Base-by-base conservation (phyloP, 2,888 invertebrate genomes). In the Neuroscelio doddi region DNA sequence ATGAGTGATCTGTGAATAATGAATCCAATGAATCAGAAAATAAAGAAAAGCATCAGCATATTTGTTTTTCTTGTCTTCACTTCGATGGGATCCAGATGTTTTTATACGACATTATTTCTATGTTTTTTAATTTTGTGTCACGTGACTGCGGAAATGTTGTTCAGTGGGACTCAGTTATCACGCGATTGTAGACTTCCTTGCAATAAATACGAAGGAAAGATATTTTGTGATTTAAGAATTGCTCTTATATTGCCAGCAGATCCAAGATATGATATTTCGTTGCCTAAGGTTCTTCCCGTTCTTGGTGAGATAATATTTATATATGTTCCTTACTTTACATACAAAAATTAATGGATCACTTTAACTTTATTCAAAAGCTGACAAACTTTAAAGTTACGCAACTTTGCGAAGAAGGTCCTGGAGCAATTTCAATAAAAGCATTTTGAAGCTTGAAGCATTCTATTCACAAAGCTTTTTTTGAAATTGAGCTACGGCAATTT, bases 161-260 rank as follows among this genome's bases (percentile, higher is more conserved):
- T 83, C 52, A 78, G 82, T 12, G 80, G 79, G 56, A 71, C 79
- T 7, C 71, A 78, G 47, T 49, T 80, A 49, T 69, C 70, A 2
- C 76, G 82, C 10, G 75, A 77, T 15, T 89, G 89, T 73, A 87
- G 88, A 69, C 80, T 84, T 38, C 71, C 88, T 29, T 89, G 89
- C 70, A 85, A 85, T 1, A 75, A 84, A 30, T 50, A 24, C 1
- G 2, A 49, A n/a, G 87, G 86, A 3, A 30, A 47, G 12, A 41
- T 70, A 1, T 56, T 70, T 7, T 93, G 93, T 77, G 88, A 87
- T 38, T 86, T 93, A 34, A 86, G 90, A 47, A 89, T 90, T 0
- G 90, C 90, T 1, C 85, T 93, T 14, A 83, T 93, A 63, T 80
- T 93, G 56, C 91, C 93, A 0, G 86, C 87, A 49, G 89, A 89